These are phyloP conservation scores for Lepisosteus osseus DNA, from an alignment of 2,113 vertebrate genomes.

Conservation along the genomic window DNA sequence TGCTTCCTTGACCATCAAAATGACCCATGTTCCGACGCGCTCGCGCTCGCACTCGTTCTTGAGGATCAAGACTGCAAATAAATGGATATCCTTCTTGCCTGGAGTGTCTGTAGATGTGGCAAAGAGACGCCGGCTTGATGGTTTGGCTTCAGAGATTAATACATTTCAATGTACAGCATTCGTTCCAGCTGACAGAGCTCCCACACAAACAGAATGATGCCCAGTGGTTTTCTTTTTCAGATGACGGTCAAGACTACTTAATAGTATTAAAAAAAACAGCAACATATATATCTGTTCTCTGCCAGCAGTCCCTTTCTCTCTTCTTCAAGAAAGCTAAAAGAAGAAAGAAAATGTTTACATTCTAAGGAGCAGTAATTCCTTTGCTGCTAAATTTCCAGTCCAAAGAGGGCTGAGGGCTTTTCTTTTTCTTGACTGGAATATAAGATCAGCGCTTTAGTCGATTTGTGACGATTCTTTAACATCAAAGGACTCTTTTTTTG, in stretches of 20 bases:
- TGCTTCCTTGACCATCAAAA: too few species aligned
- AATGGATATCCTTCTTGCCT: conserved; percentile 30
- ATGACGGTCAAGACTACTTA: conserved; percentile 63
- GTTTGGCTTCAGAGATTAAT: conserved; percentile 53
- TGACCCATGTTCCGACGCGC: too few species aligned
- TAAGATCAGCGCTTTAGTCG: too few species aligned
- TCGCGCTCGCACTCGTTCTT: too few species aligned
- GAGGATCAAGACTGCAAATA: too few species aligned
- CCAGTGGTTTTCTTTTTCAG: conserved; percentile 60
- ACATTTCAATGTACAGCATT: conserved; percentile 37
- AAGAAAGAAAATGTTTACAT: conserved; percentile 34
- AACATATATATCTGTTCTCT: conserved; percentile 40
- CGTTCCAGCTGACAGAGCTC: conserved; percentile 65
- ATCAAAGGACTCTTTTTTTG: background rate
- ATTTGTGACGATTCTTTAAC: too few species aligned
- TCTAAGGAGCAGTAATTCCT: too few species aligned
- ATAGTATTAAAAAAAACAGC: conserved; percentile 64
- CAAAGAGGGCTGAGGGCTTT: too few species aligned
- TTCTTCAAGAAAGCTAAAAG: conserved; percentile 21
- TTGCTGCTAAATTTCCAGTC: too few species aligned
- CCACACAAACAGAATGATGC: conserved; percentile 64
- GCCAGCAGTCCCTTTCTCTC: conserved; percentile 25
- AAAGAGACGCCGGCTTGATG: conserved; percentile 58
- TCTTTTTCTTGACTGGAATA: too few species aligned
- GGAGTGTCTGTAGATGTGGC: conserved; percentile 54